These are phyloP conservation scores for Phocoena phocoena DNA, from an alignment of 2,113 vertebrate genomes.

Conservation along the genomic window DNA sequence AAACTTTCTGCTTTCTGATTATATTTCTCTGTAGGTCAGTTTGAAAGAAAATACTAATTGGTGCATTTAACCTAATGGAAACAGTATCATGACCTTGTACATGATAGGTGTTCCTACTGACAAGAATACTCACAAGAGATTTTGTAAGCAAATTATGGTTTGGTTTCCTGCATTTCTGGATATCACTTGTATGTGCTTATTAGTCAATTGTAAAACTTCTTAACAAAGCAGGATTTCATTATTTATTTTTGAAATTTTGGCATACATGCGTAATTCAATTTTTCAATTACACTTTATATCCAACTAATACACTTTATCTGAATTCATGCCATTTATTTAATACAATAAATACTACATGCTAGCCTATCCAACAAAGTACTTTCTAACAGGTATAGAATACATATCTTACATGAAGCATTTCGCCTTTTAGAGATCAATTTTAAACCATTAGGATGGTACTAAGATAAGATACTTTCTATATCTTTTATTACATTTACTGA, in stretches of 20 bases:
- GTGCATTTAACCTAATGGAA: background rate
- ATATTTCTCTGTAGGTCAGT: background rate
- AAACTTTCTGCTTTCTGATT: background rate
- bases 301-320: background rate
- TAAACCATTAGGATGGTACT: background rate
- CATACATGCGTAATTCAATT: constrained; percentile 38
- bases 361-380: background rate
- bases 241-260: constrained; percentile 30
- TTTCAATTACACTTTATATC: constrained; percentile 57
- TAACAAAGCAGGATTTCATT: background rate
- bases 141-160: background rate
- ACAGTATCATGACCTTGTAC: background rate
- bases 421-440: background rate
- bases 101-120: background rate
- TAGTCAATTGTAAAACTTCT: background rate
- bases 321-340: constrained; percentile 8
- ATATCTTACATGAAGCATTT: constrained; percentile 7
- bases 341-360: background rate
- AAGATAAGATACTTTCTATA: background rate
- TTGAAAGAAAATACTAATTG: constrained; percentile 29
- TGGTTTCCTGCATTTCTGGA: background rate
- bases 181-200: background rate
- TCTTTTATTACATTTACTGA: background rate
- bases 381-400: background rate
- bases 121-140: constrained; percentile 5